A percentile compares a stretch with the other conserved stretches of the same genome.
These are phyloP conservation scores for Nomada fucata DNA, from an alignment of 2,888 invertebrate species.

Conservation along the genomic window DNA sequence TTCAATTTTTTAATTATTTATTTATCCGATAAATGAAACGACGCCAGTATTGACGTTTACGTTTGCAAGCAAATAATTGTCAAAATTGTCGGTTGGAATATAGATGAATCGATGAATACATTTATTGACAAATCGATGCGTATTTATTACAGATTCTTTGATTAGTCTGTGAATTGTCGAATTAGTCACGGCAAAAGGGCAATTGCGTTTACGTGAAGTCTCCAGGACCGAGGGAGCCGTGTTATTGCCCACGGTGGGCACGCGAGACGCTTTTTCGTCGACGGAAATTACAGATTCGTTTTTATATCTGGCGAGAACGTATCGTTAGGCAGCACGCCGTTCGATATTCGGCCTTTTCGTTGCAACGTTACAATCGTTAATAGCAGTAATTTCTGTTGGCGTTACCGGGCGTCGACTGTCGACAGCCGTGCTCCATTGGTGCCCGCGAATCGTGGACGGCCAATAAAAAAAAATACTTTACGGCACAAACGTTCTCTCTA, in stretches of 20 bases:
- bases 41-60: background rate
- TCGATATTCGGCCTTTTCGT: conserved; percentile 68
- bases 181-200: background rate
- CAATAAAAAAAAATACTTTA: conserved; percentile 67
- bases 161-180: too few species aligned
- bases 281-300: conserved; percentile 63
- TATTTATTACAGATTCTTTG: too few species aligned
- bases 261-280: conserved; percentile 63
- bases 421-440: conserved; percentile 54
- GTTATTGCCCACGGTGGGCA: conserved; percentile 56
- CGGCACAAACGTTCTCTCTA: conserved; percentile 56
- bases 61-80: too few species aligned
- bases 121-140: too few species aligned
- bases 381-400: conserved; percentile 69
- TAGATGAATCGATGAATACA: too few species aligned
- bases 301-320: conserved; percentile 66
- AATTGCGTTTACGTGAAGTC: conserved; percentile 64
- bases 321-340: conserved; percentile 51
- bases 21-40: too few species aligned
- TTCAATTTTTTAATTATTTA: too few species aligned
- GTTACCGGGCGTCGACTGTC: conserved; percentile 62
- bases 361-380: conserved; percentile 72
- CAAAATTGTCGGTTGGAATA: too few species aligned
- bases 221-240: background rate
- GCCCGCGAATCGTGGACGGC: conserved; percentile 60